These are phyloP conservation scores for Macrophya alboannulata DNA, from an alignment of 2,888 invertebrate species.

Conservation along the genomic window DNA sequence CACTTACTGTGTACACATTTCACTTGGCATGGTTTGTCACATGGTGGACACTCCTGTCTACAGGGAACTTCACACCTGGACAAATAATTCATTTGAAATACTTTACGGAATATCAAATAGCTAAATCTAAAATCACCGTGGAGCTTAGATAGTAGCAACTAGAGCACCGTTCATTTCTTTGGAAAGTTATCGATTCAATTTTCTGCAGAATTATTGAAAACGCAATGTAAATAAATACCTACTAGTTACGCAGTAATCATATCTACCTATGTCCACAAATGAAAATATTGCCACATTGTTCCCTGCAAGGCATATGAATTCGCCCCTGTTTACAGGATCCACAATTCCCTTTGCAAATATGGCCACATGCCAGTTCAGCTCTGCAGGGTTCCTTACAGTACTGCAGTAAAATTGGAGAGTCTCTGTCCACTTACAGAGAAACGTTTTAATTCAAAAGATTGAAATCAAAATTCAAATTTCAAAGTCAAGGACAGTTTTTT, in stretches of 20 bases:
- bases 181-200: no score
- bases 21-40: slow-evolving; percentile 80
- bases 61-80: slow-evolving; percentile 82
- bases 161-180: no score
- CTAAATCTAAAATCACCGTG: neutral
- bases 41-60: slow-evolving; percentile 83
- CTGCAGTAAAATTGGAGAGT: slow-evolving; percentile 70
- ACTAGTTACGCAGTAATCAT: neutral
- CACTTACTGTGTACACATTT: slow-evolving; percentile 82
- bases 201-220: neutral
- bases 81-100: neutral
- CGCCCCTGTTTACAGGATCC: slow-evolving; percentile 83
- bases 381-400: slow-evolving; percentile 81
- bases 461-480: neutral
- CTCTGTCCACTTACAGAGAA: neutral
- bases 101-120: neutral
- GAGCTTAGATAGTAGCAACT: no score
- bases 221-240: neutral
- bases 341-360: slow-evolving; percentile 82
- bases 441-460: no score
- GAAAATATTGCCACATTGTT: slow-evolving; percentile 82
- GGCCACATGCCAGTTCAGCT: slow-evolving; percentile 80
- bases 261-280: slow-evolving; percentile 85
- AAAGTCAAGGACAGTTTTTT: no score
- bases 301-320: slow-evolving; percentile 83